These are phyloP conservation scores for Phycodurus eques DNA, from an alignment of 2,113 vertebrate species.

Conservation along the genomic window DNA sequence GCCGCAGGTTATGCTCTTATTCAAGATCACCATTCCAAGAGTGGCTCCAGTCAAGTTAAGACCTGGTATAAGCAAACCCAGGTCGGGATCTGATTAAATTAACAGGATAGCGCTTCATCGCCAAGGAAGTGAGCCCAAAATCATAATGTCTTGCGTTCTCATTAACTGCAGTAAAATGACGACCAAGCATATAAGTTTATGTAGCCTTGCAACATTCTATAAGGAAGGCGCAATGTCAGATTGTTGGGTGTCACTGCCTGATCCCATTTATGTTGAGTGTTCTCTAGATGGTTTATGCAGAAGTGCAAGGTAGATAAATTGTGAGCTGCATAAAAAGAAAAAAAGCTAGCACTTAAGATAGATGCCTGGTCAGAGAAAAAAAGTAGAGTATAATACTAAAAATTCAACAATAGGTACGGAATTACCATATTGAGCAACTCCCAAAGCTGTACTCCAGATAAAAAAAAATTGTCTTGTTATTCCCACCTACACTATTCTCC, in stretches of 20 bases:
- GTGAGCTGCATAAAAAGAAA: neutral
- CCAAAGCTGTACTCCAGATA: too few relatives aligned
- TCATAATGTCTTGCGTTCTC: conserved; percentile 1
- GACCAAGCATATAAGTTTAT: neutral
- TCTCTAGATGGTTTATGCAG: neutral
- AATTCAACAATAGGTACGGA: too few relatives aligned
- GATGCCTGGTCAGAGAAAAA: neutral
- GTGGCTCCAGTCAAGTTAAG: neutral
- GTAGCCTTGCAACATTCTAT: neutral
- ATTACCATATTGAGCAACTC: too few relatives aligned
- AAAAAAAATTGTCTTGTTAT: too few relatives aligned
- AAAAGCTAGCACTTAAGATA: neutral
- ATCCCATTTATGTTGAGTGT: neutral
- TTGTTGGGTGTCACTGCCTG: neutral
- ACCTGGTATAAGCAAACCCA: neutral
- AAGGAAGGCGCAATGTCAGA: neutral
- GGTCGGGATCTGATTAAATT: neutral
- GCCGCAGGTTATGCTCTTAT: neutral
- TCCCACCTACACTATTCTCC: too few relatives aligned
- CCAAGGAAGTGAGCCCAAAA: neutral
- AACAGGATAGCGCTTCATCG: neutral
- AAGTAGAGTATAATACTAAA: too few relatives aligned
- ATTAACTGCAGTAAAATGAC: neutral
- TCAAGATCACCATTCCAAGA: neutral
- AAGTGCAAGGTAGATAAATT: neutral